Conservation (phyloP, 2,797 vertebrate species). For the Megaceryle alcyon region DNA sequence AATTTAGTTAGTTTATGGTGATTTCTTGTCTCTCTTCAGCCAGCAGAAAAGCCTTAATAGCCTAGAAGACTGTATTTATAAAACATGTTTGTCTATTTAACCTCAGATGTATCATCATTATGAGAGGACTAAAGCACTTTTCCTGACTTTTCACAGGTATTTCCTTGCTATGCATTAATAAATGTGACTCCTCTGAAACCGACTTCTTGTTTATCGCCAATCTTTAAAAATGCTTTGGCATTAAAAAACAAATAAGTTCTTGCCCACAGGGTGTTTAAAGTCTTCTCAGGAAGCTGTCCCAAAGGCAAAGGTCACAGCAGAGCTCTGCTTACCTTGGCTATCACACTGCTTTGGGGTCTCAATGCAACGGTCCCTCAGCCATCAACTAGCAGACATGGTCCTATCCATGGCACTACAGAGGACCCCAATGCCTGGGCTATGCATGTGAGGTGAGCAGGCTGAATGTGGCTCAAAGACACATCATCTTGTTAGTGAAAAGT, state of each 20-base stretch:
- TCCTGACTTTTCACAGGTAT: slow-evolving; percentile 22
- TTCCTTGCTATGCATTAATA: background rate
- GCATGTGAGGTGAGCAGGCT: fast-evolving
- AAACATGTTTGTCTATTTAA: slow-evolving; percentile 68
- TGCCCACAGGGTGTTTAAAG: background rate
- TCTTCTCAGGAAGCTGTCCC: background rate
- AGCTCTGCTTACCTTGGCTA: background rate
- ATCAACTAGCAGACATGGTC: background rate
- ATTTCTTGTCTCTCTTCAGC: slow-evolving; percentile 51
- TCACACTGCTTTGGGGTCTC: background rate
- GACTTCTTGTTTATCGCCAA: background rate
- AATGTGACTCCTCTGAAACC: slow-evolving; percentile 23
- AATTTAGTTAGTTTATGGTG: slow-evolving; percentile 55
- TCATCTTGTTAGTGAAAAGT: background rate
- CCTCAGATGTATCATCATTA: slow-evolving; percentile 48
- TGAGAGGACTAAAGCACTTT: slow-evolving; percentile 35
- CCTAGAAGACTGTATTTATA: slow-evolving; percentile 58
- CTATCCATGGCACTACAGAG: fast-evolving
- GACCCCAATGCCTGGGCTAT: fast-evolving
- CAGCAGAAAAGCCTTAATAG: slow-evolving; percentile 56
- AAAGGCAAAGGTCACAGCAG: background rate
- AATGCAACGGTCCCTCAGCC: background rate
- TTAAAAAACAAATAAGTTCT: background rate
- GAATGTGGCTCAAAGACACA: background rate
- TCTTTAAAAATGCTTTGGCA: background rate